These are phyloP conservation scores for Ametastegia equiseti DNA, from an alignment of 2,888 invertebrate genomes.

Conservation along the genomic window DNA sequence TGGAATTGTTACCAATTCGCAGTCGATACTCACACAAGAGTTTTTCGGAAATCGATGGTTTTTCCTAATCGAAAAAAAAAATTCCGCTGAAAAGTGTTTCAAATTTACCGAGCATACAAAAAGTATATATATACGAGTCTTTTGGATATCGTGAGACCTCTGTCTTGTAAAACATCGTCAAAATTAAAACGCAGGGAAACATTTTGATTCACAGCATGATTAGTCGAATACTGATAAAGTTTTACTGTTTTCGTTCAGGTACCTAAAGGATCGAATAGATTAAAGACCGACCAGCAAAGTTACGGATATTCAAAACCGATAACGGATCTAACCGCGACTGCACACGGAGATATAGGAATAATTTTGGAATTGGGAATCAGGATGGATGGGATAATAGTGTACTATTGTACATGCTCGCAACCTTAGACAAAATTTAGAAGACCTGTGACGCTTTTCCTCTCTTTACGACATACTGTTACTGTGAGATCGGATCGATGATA, in stretches of 20 bases:
- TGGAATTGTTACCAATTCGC: not conserved
- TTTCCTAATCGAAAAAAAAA: not conserved
- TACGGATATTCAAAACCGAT: slow-evolving; percentile 8
- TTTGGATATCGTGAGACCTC: too few relatives aligned
- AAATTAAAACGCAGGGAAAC: not conserved
- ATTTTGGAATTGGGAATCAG: not conserved
- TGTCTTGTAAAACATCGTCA: too few relatives aligned
- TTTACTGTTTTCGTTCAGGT: too few relatives aligned
- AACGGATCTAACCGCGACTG: not conserved
- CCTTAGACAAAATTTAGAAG: slow-evolving; percentile 37
- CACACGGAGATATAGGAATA: not conserved
- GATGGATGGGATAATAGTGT: slow-evolving; percentile 34
- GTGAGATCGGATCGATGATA: not conserved
- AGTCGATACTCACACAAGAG: not conserved
- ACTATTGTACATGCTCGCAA: slow-evolving; percentile 26
- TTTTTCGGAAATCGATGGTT: too few relatives aligned
- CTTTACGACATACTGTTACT: not conserved
- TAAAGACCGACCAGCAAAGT: not conserved
- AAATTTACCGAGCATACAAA: too few relatives aligned
- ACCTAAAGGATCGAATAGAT: too few relatives aligned
- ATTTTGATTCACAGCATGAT: too few relatives aligned
- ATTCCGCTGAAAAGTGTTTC: too few relatives aligned
- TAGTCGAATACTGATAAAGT: too few relatives aligned
- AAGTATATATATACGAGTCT: too few relatives aligned
- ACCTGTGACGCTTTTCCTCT: slow-evolving; percentile 28